phyloP scores from a whole-genome alignment of 2,797 vertebrate genomes.

The Poecile montanus region DNA sequence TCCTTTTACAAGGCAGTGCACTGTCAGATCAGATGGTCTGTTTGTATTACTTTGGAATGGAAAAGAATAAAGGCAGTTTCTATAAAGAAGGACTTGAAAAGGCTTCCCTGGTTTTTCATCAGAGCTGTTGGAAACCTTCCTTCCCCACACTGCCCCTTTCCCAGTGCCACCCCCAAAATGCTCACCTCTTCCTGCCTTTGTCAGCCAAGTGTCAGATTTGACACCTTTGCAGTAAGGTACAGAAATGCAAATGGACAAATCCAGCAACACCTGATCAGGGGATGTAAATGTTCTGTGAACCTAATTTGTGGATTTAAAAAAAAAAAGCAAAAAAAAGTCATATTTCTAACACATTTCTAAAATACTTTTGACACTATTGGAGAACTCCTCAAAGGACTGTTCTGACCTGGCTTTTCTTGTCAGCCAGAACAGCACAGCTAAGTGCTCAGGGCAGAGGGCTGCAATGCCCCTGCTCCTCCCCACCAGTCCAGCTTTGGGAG shows the following conservation, averaged over 20 bases:
- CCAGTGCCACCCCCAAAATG: not conserved
- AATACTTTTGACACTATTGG: not conserved
- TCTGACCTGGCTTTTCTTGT: not conserved
- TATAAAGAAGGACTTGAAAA: slow-evolving; percentile 41
- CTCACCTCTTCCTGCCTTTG: slow-evolving; percentile 60
- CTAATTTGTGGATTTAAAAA: slow-evolving; percentile 52
- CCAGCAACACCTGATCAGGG: slow-evolving; percentile 49
- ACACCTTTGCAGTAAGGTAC: slow-evolving; percentile 56
- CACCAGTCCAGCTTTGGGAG: not conserved
- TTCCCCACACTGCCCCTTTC: not conserved
- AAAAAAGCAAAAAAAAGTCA: not conserved
- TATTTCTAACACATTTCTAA: not conserved
- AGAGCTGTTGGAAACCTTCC: slow-evolving; percentile 46
- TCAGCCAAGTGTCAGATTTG: slow-evolving; percentile 55
- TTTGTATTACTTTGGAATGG: slow-evolving; percentile 50
- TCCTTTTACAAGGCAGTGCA: not conserved
- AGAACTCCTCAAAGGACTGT: not conserved
- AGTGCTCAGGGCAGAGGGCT: not conserved
- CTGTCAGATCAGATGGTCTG: slow-evolving; percentile 30
- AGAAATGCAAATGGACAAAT: slow-evolving; percentile 74
- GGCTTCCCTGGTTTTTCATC: slow-evolving; percentile 13
- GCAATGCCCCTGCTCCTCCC: not conserved
- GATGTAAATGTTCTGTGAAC: slow-evolving; percentile 58
- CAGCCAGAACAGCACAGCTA: not conserved
- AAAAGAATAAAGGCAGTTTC: slow-evolving; percentile 56